Conservation (phyloP, 2,888 invertebrate genomes). For the Agrilus cyanescens region DNA sequence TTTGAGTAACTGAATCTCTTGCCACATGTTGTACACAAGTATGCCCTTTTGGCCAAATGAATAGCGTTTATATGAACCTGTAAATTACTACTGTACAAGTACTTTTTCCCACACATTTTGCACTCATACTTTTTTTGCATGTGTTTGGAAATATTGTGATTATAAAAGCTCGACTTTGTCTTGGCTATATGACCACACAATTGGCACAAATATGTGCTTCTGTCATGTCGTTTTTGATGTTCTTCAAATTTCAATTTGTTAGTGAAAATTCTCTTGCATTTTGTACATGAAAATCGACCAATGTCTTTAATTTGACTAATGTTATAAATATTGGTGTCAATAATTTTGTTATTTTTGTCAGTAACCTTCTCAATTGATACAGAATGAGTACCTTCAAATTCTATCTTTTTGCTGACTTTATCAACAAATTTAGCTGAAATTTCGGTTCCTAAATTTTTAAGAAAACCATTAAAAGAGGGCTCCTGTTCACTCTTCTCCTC, state of each 20-base stretch:
- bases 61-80: slow-evolving; percentile 67
- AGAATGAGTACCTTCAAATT: neutral
- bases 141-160: slow-evolving; percentile 28
- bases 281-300: no score
- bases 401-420: slow-evolving; percentile 1
- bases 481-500: slow-evolving; percentile 12
- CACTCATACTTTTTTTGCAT: slow-evolving; percentile 43
- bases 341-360: no score
- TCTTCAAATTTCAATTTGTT: no score
- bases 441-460: slow-evolving; percentile 22
- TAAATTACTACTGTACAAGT: slow-evolving; percentile 55
- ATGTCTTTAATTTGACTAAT: no score
- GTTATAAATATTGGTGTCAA: no score
- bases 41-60: slow-evolving; percentile 63
- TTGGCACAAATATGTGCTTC: slow-evolving; percentile 16
- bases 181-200: slow-evolving; percentile 19
- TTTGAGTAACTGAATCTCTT: slow-evolving; percentile 77
- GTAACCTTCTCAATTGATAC: no score
- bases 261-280: slow-evolving; percentile 9
- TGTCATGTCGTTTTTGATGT: no score
- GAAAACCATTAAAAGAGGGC: slow-evolving; percentile 17
- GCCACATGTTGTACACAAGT: slow-evolving; percentile 67
- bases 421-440: slow-evolving; percentile 19
- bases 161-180: slow-evolving; percentile 16
- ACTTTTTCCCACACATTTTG: slow-evolving; percentile 54